Percentiles rank a stretch among this genome's conserved stretches.
Conservation (phyloP, 2,797 vertebrate genomes). For the Pangasius macronema region DNA sequence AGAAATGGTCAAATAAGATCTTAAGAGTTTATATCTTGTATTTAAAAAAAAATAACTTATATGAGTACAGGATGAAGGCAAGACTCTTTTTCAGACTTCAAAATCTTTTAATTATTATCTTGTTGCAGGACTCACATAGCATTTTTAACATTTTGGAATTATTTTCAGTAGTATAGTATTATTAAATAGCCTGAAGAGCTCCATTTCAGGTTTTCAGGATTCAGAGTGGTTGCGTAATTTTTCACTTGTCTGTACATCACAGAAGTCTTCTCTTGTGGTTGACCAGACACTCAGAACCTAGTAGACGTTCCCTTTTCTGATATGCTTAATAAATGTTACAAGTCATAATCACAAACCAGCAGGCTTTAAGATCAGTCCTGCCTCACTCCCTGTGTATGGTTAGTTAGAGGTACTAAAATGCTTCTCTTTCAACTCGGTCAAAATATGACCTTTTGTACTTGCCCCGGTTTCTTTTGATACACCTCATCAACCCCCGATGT, state of each 20-base stretch:
- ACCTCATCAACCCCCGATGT: not conserved
- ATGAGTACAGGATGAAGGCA: not conserved
- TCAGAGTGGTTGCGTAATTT: not conserved
- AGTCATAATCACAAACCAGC: not conserved
- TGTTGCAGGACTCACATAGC: not conserved
- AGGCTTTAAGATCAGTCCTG: constrained; percentile 4
- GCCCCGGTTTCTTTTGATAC: not conserved
- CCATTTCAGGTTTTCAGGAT: not conserved
- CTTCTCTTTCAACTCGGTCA: not conserved
- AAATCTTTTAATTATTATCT: not conserved
- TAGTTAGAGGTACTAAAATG: constrained; percentile 6
- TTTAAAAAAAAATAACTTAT: not conserved
- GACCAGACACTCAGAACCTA: not conserved
- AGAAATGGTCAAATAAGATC: not conserved
- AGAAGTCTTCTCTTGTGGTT: not conserved
- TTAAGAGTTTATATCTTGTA: too few species aligned
- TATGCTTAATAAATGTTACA: constrained; percentile 9
- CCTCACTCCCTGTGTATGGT: not conserved
- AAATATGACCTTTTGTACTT: not conserved
- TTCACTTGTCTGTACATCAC: not conserved
- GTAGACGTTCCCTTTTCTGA: not conserved
- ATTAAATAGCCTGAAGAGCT: not conserved
- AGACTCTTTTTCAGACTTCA: not conserved
- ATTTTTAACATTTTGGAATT: not conserved
- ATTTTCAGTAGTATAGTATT: not conserved